phyloP scores from a whole-genome alignment of 2,797 vertebrate species.

The Sebastes nivosus region DNA sequence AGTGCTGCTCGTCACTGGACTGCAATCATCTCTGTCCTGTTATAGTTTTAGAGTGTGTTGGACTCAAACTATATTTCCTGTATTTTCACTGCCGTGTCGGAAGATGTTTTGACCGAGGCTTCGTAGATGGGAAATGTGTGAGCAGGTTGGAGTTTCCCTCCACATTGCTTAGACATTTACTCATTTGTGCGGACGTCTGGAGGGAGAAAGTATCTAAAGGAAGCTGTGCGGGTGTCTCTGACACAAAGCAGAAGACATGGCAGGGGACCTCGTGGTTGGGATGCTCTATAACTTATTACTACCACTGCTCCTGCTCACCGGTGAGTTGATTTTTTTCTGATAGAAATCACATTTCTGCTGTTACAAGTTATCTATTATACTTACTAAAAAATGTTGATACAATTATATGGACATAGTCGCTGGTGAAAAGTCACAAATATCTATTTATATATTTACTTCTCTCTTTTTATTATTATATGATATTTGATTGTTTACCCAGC shows the following conservation, averaged over 20 bases:
- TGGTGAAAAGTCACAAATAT: too few relatives aligned
- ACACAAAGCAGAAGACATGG: slow-evolving; percentile 52
- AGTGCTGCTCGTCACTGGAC: not conserved
- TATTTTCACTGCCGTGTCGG: not conserved
- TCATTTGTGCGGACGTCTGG: not conserved
- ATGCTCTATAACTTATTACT: slow-evolving; percentile 75
- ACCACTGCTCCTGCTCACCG: slow-evolving; percentile 71
- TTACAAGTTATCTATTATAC: too few relatives aligned
- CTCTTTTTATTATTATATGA: too few relatives aligned
- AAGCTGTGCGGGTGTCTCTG: slow-evolving; percentile 24
- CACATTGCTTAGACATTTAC: slow-evolving; percentile 14
- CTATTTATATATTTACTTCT: too few relatives aligned
- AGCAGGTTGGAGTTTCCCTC: slow-evolving; percentile 44
- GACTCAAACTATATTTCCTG: not conserved
- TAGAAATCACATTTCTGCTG: not conserved
- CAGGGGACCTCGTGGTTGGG: slow-evolving; percentile 65
- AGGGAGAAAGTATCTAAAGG: not conserved
- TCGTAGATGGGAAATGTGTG: slow-evolving; percentile 42
- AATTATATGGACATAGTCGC: too few relatives aligned
- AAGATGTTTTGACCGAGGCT: slow-evolving; percentile 44
- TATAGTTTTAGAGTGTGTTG: slow-evolving; percentile 1
- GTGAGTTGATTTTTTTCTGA: slow-evolving; percentile 61
- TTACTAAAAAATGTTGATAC: too few relatives aligned
- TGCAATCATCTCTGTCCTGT: not conserved
- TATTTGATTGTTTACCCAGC: too few relatives aligned